Evolutionary conservation across 1,140 invertebrate species (phyloP).

Genomic region (Drosophila paulistorum): DNA sequence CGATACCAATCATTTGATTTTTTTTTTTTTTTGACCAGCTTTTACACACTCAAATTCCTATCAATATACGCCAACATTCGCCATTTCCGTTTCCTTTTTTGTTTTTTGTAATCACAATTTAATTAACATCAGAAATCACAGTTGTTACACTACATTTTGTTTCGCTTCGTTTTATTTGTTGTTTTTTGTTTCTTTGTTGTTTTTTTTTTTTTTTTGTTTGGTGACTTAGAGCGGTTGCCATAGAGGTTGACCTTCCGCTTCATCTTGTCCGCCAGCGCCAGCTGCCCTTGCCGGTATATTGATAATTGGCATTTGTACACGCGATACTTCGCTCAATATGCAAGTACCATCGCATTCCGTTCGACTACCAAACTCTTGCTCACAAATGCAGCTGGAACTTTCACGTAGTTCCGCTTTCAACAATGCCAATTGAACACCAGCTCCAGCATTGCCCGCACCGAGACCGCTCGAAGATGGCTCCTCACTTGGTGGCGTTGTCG

Average conservation of each 20-base stretch:
- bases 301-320: constrained; percentile 56
- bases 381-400: constrained; percentile 69
- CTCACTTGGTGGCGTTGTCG: constrained; percentile 62
- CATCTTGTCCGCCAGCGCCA: neutral
- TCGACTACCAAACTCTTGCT: constrained; percentile 72
- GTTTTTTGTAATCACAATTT: constrained; percentile 66
- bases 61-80: constrained; percentile 23
- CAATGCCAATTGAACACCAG: constrained; percentile 54
- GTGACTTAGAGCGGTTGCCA: constrained; percentile 60
- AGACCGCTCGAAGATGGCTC: constrained; percentile 36
- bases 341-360: constrained; percentile 72
- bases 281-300: neutral
- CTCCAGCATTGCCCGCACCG: neutral
- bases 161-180: constrained; percentile 5
- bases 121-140: constrained; percentile 71
- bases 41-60: constrained; percentile 27
- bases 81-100: neutral
- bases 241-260: constrained; percentile 19
- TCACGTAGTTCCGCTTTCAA: constrained; percentile 45
- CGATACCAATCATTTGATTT: neutral
- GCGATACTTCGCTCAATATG: constrained; percentile 71
- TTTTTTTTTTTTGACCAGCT: constrained; percentile 17
- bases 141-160: constrained; percentile 27
- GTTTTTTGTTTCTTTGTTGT: neutral
- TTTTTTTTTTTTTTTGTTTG: neutral